Base-by-base conservation (phyloP, 2,888 invertebrate genomes). In the Caenorhabditis sulstoni region DNA sequence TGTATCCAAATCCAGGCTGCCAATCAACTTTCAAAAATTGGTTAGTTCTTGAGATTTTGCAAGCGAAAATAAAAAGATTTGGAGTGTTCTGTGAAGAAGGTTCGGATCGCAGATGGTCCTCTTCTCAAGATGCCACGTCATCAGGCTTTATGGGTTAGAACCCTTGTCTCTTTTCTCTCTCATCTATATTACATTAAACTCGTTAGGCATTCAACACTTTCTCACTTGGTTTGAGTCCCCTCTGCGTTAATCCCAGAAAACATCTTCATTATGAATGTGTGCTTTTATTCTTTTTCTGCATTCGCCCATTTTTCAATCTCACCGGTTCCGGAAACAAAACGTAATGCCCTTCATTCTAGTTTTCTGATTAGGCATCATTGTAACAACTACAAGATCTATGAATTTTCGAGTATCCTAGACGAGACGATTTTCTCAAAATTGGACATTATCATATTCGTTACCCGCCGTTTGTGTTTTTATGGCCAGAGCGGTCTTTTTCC, bases 111-210 rank as follows among this genome's bases (percentile, higher is more conserved):
- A 70, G 59, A 23, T 59, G 68, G 39, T 14, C 22, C 47, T n/a
- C 37, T 37, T 49, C 7, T 29, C 7, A 5, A 3, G 18, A 18
- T 71, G 71, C 55, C 71, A 71, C 71, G 71, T 71, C 71, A 71
- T 44, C 61, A 20, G 2, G n/a, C 9, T 23, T n/a, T n/a, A n/a
- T n/a, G n/a, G n/a, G 5, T 23, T 23, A 9, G 39, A 14, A 29
- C 16, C 22, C 44, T 22, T 20, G 61, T 55, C 37, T 23, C 57
- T 50, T 64, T 55, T 41, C 62, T 61, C 55, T 35, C 73, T 55
- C 73, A 73, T 73, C 39, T 41, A 64, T 73, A 73, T 73, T 73
- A 64, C 58, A 73, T 73, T 73, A 64, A 73, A 58, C 57, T 73
- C 58, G 50, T 73, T 64, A 64, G 18, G 49, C 57, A 73, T 73